A percentile compares a stretch with the other conserved stretches of the same genome.
phyloP scores from a whole-genome alignment of 2,113 vertebrate genomes.

The Muntiacus muntjak region DNA sequence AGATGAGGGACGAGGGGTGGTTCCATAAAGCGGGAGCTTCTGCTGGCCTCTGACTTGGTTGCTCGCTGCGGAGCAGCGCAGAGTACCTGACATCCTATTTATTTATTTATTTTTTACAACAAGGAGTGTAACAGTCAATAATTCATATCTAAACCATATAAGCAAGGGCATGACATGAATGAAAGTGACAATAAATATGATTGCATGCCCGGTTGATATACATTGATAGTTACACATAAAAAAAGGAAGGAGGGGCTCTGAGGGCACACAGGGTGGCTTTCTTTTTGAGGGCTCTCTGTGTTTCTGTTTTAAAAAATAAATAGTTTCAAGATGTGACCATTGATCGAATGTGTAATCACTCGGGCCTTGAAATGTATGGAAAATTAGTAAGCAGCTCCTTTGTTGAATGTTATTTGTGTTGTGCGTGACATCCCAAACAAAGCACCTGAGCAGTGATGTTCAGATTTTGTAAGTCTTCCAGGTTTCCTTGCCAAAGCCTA shows the following conservation, averaged over 20 bases:
- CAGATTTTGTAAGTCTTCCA: constrained; percentile 38
- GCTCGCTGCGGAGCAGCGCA: constrained; percentile 31
- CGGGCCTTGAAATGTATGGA: constrained; percentile 73
- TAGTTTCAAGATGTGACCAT: constrained; percentile 61
- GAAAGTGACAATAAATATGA: constrained; percentile 87
- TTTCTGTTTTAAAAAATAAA: constrained; percentile 53
- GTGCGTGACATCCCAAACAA: constrained; percentile 72
- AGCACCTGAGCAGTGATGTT: constrained; percentile 74
- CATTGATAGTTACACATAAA: constrained; percentile 82
- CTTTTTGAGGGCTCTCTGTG: constrained; percentile 10
- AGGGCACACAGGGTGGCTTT: background rate
- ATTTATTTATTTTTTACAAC: constrained; percentile 72
- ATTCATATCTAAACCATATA: constrained; percentile 83
- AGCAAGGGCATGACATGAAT: constrained; percentile 85
- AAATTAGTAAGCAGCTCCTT: constrained; percentile 75
- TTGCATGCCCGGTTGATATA: constrained; percentile 81
- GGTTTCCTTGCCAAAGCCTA: constrained; percentile 45
- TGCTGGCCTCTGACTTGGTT: constrained; percentile 16
- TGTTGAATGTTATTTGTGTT: constrained; percentile 74
- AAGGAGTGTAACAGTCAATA: constrained; percentile 82
- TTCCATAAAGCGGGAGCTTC: background rate
- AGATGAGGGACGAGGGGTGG: background rate
- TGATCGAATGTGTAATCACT: constrained; percentile 77
- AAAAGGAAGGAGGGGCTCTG: background rate
- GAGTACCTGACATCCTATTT: constrained; percentile 70